These are phyloP conservation scores for Brachirus orientalis DNA, from an alignment of 2,113 vertebrate species.

Conservation along the genomic window DNA sequence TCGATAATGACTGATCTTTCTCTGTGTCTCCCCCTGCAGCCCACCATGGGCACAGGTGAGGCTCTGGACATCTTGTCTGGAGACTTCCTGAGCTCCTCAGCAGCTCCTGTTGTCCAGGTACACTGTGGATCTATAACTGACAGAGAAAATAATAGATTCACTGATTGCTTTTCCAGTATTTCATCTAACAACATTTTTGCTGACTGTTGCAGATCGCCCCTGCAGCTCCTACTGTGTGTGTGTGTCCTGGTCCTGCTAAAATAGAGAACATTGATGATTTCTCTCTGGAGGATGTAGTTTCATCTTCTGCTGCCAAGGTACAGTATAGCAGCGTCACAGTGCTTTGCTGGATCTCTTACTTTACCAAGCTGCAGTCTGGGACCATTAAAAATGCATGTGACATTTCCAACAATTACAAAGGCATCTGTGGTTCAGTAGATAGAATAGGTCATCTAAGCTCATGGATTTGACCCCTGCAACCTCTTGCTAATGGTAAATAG, in stretches of 20 bases:
- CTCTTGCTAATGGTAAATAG: too few relatives aligned
- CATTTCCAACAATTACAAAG: too few relatives aligned
- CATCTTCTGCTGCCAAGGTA: slow-evolving; percentile 34
- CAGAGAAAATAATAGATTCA: too few relatives aligned
- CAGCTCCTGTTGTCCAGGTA: slow-evolving; percentile 31
- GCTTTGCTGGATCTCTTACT: too few relatives aligned
- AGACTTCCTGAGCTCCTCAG: slow-evolving; percentile 51
- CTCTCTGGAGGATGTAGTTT: slow-evolving; percentile 48
- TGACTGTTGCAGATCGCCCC: too few relatives aligned
- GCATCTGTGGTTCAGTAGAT: too few relatives aligned
- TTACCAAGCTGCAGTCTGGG: too few relatives aligned
- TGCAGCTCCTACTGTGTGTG: slow-evolving; percentile 13
- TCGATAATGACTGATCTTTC: neutral
- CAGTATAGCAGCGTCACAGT: neutral
- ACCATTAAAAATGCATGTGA: too few relatives aligned
- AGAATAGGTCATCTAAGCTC: too few relatives aligned
- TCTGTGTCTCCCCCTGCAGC: slow-evolving; percentile 49
- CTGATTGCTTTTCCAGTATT: too few relatives aligned
- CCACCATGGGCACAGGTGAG: slow-evolving; percentile 62
- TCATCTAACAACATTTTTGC: too few relatives aligned
- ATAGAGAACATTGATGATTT: slow-evolving; percentile 9
- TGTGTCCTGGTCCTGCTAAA: neutral
- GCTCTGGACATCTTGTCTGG: slow-evolving; percentile 79
- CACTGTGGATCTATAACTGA: neutral
- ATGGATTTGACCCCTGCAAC: too few relatives aligned